Percentiles rank a stretch among this genome's conserved stretches.
phyloP scores from a whole-genome alignment of 2,797 vertebrate species.

The Lycodopsis pacificus region DNA sequence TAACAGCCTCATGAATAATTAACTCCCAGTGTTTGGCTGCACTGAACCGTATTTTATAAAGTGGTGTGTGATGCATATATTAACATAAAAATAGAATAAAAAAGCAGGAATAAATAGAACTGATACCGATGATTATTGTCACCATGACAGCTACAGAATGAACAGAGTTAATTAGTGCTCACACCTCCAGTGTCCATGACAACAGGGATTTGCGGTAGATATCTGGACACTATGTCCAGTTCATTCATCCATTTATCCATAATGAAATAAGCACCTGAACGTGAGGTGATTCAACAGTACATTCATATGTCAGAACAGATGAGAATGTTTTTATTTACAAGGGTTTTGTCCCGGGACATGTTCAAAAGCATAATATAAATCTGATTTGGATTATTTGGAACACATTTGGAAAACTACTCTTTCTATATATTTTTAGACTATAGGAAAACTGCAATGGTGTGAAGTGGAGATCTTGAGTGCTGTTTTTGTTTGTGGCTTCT shows the following conservation, averaged over 20 bases:
- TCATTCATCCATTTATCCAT: conserved; percentile 28
- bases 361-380: neutral
- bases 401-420: neutral
- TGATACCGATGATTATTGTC: neutral
- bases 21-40: conserved; percentile 14
- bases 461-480: neutral
- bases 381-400: neutral
- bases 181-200: conserved; percentile 23
- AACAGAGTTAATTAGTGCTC: conserved; percentile 22
- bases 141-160: conserved; percentile 7
- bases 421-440: conserved; percentile 1
- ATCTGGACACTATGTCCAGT: conserved; percentile 16
- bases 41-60: neutral
- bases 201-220: conserved; percentile 26
- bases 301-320: conserved; percentile 7
- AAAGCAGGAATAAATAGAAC: neutral
- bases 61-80: neutral
- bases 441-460: conserved; percentile 7
- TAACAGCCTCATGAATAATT: conserved; percentile 15
- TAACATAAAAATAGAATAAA: neutral
- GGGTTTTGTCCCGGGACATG: neutral
- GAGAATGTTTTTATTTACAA: neutral
- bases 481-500: conserved; percentile 1
- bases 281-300: conserved; percentile 18
- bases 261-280: conserved; percentile 31